Conservation (phyloP, 2,888 invertebrate species). For the Hoplodrina blanda region DNA sequence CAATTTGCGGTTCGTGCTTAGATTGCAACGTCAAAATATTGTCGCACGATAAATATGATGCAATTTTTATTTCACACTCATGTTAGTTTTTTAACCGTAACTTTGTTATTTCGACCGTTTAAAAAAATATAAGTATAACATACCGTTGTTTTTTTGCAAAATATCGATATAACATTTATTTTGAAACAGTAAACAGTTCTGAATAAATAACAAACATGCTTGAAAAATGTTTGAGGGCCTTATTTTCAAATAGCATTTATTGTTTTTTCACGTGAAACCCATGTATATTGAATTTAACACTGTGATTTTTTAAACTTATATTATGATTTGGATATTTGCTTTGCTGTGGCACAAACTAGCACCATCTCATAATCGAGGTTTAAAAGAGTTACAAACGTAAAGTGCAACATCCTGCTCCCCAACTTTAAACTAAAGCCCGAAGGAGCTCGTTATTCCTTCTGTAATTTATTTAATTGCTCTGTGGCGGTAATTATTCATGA, state of each 20-base stretch:
- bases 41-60: constrained; percentile 44
- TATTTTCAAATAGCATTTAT: background rate
- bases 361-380: background rate
- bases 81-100: constrained; percentile 25
- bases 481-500: constrained; percentile 91
- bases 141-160: background rate
- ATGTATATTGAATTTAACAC: background rate
- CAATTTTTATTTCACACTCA: constrained; percentile 37
- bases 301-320: background rate
- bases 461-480: constrained; percentile 91
- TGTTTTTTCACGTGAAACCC: background rate
- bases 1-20: constrained; percentile 87
- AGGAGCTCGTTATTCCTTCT: constrained; percentile 88
- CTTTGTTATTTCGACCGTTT: constrained; percentile 8
- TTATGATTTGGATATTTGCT: background rate
- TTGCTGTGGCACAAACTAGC: background rate
- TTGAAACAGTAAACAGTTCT: background rate
- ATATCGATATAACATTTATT: constrained; percentile 14
- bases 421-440: constrained; percentile 88
- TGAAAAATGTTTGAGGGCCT: background rate
- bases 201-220: constrained; percentile 2
- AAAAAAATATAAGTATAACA: constrained; percentile 10
- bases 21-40: constrained; percentile 74
- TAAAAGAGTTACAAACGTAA: constrained; percentile 74
- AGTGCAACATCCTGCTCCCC: constrained; percentile 84